These are phyloP conservation scores for Orthonyx spaldingii DNA, from an alignment of 2,113 vertebrate genomes.

Conservation along the genomic window DNA sequence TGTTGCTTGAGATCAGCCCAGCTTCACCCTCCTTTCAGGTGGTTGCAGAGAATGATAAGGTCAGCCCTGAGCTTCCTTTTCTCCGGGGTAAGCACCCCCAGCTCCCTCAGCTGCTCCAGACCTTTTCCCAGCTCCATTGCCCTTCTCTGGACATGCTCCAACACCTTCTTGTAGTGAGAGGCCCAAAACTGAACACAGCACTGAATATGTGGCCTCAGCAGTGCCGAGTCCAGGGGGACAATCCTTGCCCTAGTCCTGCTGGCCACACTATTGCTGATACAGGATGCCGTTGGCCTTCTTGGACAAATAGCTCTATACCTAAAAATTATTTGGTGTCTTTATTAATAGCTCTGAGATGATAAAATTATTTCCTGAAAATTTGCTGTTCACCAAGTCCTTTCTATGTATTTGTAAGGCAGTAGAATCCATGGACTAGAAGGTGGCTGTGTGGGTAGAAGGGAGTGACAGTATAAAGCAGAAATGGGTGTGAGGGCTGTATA, in stretches of 20 bases:
- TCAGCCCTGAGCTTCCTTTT: background rate
- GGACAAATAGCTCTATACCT: background rate
- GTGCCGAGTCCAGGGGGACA: background rate
- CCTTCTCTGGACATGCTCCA: rapidly evolving
- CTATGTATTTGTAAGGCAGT: background rate
- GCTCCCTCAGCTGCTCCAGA: background rate
- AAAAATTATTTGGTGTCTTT: background rate
- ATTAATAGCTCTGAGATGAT: background rate
- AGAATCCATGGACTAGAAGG: background rate
- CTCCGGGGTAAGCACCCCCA: background rate
- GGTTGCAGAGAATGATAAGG: background rate
- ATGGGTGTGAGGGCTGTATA: background rate
- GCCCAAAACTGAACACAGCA: background rate
- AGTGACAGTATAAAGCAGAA: background rate
- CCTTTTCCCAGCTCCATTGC: background rate
- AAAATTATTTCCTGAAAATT: background rate
- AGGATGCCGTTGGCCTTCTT: background rate
- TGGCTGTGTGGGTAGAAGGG: background rate
- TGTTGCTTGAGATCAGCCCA: background rate
- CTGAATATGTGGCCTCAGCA: background rate
- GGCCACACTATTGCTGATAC: background rate
- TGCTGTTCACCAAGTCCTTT: background rate
- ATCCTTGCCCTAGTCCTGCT: background rate
- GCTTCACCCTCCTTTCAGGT: background rate
- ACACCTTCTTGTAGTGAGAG: background rate